Evolutionary conservation across 2,113 vertebrate species (phyloP).

Genomic region (Myrmecophaga tridactyla): DNA sequence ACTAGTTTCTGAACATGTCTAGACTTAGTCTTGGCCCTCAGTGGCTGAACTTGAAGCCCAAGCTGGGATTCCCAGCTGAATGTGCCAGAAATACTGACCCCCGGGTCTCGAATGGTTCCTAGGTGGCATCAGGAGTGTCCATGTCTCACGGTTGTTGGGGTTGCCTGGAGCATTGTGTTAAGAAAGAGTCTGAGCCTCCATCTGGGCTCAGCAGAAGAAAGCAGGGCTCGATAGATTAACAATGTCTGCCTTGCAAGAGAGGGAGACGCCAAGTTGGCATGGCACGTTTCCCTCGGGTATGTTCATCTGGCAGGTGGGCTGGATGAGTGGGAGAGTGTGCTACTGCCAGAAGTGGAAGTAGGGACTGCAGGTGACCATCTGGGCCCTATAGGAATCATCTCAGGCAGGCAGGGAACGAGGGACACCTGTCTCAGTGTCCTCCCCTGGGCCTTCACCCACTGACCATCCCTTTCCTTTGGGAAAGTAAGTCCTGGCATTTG

Average conservation of each 20-base stretch:
- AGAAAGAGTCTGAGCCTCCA: background rate
- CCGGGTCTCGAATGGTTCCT: background rate
- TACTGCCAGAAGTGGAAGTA: background rate
- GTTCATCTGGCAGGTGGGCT: background rate
- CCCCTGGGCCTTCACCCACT: rapidly evolving
- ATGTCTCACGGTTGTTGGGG: background rate
- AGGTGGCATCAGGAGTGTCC: background rate
- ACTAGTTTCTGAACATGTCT: background rate
- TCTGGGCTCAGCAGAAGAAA: background rate
- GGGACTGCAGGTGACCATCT: no score
- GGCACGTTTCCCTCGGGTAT: rapidly evolving
- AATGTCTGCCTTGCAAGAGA: background rate
- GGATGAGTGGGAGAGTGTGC: no score
- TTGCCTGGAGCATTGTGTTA: background rate
- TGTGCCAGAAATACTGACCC: background rate
- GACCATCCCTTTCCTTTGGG: background rate
- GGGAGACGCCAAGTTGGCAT: rapidly evolving
- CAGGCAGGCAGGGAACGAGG: no score
- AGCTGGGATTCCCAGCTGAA: background rate
- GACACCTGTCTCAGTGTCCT: rapidly evolving
- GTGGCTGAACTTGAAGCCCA: background rate
- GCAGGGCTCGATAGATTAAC: background rate
- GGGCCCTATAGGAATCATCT: no score
- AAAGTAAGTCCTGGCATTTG: background rate
- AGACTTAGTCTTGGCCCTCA: background rate